Percentiles rank a stretch among this genome's conserved stretches.
Evolutionary conservation across 2,113 vertebrate species (phyloP).

Genomic region (Neodon shergylaensis): DNA sequence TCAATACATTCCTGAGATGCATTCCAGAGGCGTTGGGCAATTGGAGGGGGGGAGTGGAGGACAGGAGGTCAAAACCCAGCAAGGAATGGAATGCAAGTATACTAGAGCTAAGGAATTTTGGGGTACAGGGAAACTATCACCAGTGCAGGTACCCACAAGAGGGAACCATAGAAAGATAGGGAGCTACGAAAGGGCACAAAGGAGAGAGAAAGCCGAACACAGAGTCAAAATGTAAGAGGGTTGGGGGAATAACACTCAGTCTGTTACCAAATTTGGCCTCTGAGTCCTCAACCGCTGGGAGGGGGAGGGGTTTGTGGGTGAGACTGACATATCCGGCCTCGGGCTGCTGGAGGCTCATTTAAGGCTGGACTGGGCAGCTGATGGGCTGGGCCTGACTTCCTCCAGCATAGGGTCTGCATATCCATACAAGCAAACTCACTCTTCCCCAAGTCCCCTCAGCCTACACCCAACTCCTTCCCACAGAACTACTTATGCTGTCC

Average conservation of each 20-base stretch:
- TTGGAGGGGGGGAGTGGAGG: constrained; percentile 46
- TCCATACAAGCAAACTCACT: not conserved
- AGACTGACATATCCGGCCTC: constrained; percentile 81
- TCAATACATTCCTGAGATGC: constrained; percentile 84
- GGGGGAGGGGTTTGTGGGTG: constrained; percentile 68
- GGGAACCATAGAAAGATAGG: constrained; percentile 13
- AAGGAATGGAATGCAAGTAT: constrained; percentile 80
- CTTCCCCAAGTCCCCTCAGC: not conserved
- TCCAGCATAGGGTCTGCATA: not conserved
- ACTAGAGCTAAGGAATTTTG: constrained; percentile 57
- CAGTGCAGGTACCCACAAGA: constrained; percentile 40
- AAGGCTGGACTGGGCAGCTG: constrained; percentile 72
- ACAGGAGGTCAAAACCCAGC: constrained; percentile 80
- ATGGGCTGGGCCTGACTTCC: constrained; percentile 50
- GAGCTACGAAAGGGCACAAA: constrained; percentile 16
- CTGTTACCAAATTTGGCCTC: constrained; percentile 84
- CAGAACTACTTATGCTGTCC: not conserved
- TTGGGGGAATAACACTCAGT: constrained; percentile 69
- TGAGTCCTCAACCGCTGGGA: constrained; percentile 60
- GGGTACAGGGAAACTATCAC: constrained; percentile 57
- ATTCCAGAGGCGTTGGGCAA: constrained; percentile 86
- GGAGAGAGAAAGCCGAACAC: constrained; percentile 5
- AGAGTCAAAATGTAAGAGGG: constrained; percentile 65
- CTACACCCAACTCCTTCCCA: not conserved
- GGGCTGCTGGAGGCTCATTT: constrained; percentile 68